Evolutionary conservation across 2,888 invertebrate genomes (phyloP).

Genomic region (Iselma pallidipennis): DNA sequence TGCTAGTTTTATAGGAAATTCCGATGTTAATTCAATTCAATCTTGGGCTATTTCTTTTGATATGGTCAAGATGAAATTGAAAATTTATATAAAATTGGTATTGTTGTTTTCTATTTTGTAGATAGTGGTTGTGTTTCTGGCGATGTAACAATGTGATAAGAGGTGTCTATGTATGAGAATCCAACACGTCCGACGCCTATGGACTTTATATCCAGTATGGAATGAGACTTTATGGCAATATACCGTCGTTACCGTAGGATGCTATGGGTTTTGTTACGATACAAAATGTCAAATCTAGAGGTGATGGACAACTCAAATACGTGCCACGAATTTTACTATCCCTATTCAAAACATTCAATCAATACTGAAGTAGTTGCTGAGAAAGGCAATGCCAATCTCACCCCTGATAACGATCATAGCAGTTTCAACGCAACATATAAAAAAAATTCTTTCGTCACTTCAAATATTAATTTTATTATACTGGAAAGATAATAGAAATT

Average conservation of each 20-base stretch:
- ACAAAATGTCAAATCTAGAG: slow-evolving; percentile 49
- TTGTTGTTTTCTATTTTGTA: neutral
- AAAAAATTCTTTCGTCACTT: too few relatives aligned
- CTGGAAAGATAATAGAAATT: neutral
- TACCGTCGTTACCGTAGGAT: slow-evolving; percentile 48
- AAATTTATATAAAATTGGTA: too few relatives aligned
- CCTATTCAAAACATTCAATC: slow-evolving; percentile 33
- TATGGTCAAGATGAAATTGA: neutral
- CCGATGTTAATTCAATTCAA: too few relatives aligned
- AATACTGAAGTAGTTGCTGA: slow-evolving; percentile 14
- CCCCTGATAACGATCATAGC: too few relatives aligned
- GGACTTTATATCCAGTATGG: slow-evolving; percentile 53
- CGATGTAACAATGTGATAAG: slow-evolving; percentile 25
- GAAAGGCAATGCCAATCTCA: neutral
- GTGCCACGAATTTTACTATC: slow-evolving; percentile 41
- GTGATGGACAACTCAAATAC: slow-evolving; percentile 51
- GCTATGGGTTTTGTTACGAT: slow-evolving; percentile 48
- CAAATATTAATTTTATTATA: too few relatives aligned
- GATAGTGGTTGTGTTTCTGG: slow-evolving; percentile 22
- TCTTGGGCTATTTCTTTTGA: neutral
- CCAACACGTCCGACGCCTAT: slow-evolving; percentile 53
- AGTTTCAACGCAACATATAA: too few relatives aligned
- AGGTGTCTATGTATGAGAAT: slow-evolving; percentile 27
- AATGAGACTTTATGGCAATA: slow-evolving; percentile 54
- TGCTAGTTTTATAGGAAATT: neutral